These are phyloP conservation scores for Orientallactaga sibirica DNA, from an alignment of 2,797 vertebrate species.

Conservation along the genomic window DNA sequence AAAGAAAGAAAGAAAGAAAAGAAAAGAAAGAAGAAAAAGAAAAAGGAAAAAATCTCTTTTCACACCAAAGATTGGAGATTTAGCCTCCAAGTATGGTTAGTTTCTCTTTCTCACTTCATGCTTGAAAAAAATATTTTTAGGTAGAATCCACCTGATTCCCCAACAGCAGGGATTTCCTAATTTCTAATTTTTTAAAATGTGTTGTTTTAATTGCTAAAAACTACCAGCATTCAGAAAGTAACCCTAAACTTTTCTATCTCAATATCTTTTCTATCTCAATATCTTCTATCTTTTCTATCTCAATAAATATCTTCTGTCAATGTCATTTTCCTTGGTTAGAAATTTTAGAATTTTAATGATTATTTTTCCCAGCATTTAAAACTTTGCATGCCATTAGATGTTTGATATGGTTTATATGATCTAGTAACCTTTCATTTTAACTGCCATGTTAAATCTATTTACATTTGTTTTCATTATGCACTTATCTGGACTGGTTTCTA, in stretches of 20 bases:
- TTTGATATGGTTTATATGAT: not conserved
- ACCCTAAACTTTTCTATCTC: not conserved
- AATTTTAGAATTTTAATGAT: not conserved
- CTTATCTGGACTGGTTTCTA: not conserved
- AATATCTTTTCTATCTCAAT: too few species aligned
- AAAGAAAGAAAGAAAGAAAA: not conserved
- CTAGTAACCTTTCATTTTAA: not conserved
- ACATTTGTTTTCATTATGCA: not conserved
- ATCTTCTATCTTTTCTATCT: not conserved
- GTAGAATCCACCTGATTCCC: constrained; percentile 4
- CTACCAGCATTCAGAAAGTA: not conserved
- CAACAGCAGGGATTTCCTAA: not conserved
- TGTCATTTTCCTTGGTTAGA: not conserved
- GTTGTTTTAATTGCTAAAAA: not conserved
- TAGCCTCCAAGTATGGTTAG: not conserved
- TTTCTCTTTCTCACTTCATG: not conserved
- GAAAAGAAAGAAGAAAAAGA: not conserved
- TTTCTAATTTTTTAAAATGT: not conserved
- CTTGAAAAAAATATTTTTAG: not conserved
- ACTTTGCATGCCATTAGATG: not conserved
- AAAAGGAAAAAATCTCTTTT: not conserved
- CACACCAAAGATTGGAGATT: not conserved
- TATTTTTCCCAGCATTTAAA: not conserved
- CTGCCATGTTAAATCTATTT: constrained; percentile 5
- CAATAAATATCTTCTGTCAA: not conserved